phyloP scores from a whole-genome alignment of 2,113 vertebrate genomes.

The Heptranchias perlo region DNA sequence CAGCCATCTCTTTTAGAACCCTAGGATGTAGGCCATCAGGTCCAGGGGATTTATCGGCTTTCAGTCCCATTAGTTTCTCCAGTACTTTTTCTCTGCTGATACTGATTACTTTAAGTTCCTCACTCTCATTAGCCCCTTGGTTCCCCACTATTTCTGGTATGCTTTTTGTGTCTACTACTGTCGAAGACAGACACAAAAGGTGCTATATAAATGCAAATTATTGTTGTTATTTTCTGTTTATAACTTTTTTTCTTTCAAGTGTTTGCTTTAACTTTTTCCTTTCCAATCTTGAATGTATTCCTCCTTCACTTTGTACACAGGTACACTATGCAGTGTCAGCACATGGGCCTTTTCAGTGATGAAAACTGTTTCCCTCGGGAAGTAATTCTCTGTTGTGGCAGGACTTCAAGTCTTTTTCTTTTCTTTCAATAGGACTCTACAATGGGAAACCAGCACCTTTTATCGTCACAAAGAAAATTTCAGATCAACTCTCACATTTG shows the following conservation, averaged over 20 bases:
- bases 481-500: not conserved
- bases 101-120: too few relatives aligned
- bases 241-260: not conserved
- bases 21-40: too few relatives aligned
- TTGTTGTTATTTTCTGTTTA: not conserved
- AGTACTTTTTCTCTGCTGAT: too few relatives aligned
- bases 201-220: not conserved
- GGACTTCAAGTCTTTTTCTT: not conserved
- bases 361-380: not conserved
- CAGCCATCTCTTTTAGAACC: too few relatives aligned
- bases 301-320: not conserved
- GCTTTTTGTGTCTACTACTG: too few relatives aligned
- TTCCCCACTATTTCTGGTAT: too few relatives aligned
- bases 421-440: not conserved
- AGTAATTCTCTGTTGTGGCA: not conserved
- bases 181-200: too few relatives aligned
- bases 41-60: too few relatives aligned
- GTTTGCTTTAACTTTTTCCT: not conserved
- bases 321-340: not conserved
- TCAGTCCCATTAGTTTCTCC: too few relatives aligned
- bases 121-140: too few relatives aligned
- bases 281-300: not conserved
- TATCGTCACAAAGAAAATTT: not conserved
- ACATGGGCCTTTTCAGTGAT: too few relatives aligned
- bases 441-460: not conserved